Base-by-base conservation (phyloP, 2,888 invertebrate genomes). In the Gandaritis pyraliata region DNA sequence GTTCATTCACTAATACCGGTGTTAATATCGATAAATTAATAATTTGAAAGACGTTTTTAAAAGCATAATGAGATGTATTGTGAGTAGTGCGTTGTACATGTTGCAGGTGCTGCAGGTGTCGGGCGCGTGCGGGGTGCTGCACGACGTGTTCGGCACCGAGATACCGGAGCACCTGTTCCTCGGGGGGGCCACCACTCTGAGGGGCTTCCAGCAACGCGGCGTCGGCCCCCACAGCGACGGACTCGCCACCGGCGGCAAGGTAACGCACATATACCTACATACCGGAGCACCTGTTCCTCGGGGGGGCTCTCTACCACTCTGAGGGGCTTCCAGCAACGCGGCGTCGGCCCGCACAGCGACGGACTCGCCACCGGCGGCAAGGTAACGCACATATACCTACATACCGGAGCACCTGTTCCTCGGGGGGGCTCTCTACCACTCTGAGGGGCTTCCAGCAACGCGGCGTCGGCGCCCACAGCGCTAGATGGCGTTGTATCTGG, bases 121-220 rank as follows among this genome's bases (percentile, higher is more conserved):
- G 1, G 84, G 95, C n/a, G 94, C 95, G 58, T 93, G 93, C 54
- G 97, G 97, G 23, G 87, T 95, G 43, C 90, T 97, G 72, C 93
- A 95, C 70, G 92, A 93, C 65, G 91, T 95, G 62, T 93, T 92
- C 77, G 94, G 95, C 51, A 94, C 94, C 47, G 94, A 92, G 69
- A 90, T 96, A 64, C 93, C 94, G 33, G 97, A 97, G 83, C 93
- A 95, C 73, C 96, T 96, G 89, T 97, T 95, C 87, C 90, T 98
- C 48, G 99, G 99, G 2, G 99, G 99, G 0, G 97, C 99, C 1
- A 90, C 97, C 66, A 95, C 96, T 45, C 79, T 99, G 23, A 93
- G 99, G 68, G 99, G 99, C 12, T 99, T 99, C 86, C 94, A 95
- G 59, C 94, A 95, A 85, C 94, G 97, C 68, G 97, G 98, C n/a